Evolutionary conservation across 2,888 invertebrate genomes (phyloP).

Genomic region (Lithophane semibrunnea): DNA sequence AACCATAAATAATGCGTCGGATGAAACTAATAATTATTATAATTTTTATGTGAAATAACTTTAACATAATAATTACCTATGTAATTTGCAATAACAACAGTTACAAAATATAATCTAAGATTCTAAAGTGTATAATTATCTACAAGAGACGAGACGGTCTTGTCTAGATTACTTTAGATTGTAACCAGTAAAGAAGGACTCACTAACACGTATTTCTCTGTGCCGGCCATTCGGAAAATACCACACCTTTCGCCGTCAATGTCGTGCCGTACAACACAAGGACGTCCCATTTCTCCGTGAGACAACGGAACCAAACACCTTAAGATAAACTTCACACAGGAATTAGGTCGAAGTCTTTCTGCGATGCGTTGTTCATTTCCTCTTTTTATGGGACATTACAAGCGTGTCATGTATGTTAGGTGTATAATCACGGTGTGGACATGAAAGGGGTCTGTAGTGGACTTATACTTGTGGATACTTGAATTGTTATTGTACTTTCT

Average conservation of each 20-base stretch:
- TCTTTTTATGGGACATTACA: slow-evolving; percentile 60
- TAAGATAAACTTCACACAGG: slow-evolving; percentile 67
- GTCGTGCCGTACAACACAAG: not conserved
- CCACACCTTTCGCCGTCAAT: not conserved
- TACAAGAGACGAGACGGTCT: not conserved
- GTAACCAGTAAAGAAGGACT: not conserved
- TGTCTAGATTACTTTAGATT: not conserved
- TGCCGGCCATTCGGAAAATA: not conserved
- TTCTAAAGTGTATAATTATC: not conserved
- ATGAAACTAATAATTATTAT: not conserved
- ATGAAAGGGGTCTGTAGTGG: slow-evolving; percentile 14
- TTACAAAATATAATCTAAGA: not conserved
- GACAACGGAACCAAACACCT: slow-evolving; percentile 52
- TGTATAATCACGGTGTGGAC: slow-evolving; percentile 22
- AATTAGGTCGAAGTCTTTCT: slow-evolving; percentile 68
- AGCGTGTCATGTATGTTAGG: slow-evolving; percentile 24
- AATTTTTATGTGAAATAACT: not conserved
- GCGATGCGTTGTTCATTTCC: slow-evolving; percentile 54
- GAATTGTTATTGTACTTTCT: too few relatives aligned
- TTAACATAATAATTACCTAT: not conserved
- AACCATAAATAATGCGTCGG: not conserved
- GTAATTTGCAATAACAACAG: not conserved
- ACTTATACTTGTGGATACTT: not conserved
- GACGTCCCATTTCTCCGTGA: slow-evolving; percentile 8
- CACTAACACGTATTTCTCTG: not conserved